Evolutionary conservation across 2,797 vertebrate genomes (phyloP).

Genomic region (Gobionotothen gibberifrons): DNA sequence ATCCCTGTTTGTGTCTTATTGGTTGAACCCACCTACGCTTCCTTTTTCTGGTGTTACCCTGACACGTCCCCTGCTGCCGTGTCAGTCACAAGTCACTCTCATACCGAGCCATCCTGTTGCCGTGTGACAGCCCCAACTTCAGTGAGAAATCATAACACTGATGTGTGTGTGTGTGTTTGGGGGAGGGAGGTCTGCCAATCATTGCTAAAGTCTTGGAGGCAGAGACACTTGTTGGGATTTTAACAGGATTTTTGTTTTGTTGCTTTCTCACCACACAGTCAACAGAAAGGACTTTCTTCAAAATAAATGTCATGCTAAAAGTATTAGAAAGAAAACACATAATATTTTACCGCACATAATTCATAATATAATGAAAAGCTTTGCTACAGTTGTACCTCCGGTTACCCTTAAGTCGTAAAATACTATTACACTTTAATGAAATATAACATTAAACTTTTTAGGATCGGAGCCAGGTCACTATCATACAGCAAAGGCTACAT

Average conservation of each 20-base stretch:
- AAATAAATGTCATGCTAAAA: neutral
- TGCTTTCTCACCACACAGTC: slow-evolving; percentile 5
- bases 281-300: neutral
- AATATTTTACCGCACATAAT: neutral
- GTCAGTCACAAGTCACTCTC: slow-evolving; percentile 74
- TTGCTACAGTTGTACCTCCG: neutral
- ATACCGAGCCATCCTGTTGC: slow-evolving; percentile 53
- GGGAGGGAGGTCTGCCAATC: slow-evolving; percentile 64
- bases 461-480: neutral
- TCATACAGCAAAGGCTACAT: neutral
- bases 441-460: neutral
- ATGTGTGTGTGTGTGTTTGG: slow-evolving; percentile 43
- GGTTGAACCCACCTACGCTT: slow-evolving; percentile 60
- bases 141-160: slow-evolving; percentile 59
- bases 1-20: slow-evolving; percentile 41
- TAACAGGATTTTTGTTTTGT: slow-evolving; percentile 17
- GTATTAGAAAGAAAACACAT: neutral
- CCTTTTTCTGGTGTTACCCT: slow-evolving; percentile 60
- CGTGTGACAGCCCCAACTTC: slow-evolving; percentile 65
- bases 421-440: neutral
- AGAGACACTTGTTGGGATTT: slow-evolving; percentile 27
- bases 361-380: neutral
- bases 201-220: slow-evolving; percentile 23
- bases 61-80: slow-evolving; percentile 66
- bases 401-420: neutral